phyloP scores from a whole-genome alignment of 2,113 vertebrate species.

The Microcebus lehilahytsara region DNA sequence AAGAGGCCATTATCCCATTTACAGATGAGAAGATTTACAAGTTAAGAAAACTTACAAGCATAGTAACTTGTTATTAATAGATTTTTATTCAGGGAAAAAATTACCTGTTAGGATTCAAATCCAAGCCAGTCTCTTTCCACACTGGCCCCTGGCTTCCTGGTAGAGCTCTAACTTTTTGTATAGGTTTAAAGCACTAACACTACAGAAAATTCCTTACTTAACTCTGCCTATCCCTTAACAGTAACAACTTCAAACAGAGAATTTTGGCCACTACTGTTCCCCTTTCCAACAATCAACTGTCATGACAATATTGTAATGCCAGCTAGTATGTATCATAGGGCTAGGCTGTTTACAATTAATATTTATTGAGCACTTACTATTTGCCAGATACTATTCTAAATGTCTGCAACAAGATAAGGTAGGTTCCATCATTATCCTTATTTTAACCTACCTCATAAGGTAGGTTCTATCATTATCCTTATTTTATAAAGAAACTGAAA shows the following conservation, averaged over 20 bases:
- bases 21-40: constrained; percentile 1
- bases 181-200: neutral
- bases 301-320: neutral
- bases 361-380: neutral
- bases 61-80: neutral
- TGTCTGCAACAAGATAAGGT: neutral
- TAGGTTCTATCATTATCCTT: neutral
- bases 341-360: neutral
- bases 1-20: neutral
- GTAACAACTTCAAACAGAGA: neutral
- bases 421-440: neutral
- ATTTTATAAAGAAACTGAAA: constrained; percentile 9
- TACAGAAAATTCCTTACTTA: neutral
- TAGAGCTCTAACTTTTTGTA: neutral
- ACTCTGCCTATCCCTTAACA: neutral
- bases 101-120: neutral
- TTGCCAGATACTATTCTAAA: neutral
- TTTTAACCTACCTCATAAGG: neutral
- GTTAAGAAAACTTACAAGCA: neutral
- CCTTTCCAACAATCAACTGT: neutral
- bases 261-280: neutral
- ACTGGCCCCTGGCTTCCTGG: neutral
- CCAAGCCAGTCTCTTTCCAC: neutral
- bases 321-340: neutral
- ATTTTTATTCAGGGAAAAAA: neutral